Evolutionary conservation across 2,888 invertebrate species (phyloP).

Genomic region (Caenorhabditis angaria): DNA sequence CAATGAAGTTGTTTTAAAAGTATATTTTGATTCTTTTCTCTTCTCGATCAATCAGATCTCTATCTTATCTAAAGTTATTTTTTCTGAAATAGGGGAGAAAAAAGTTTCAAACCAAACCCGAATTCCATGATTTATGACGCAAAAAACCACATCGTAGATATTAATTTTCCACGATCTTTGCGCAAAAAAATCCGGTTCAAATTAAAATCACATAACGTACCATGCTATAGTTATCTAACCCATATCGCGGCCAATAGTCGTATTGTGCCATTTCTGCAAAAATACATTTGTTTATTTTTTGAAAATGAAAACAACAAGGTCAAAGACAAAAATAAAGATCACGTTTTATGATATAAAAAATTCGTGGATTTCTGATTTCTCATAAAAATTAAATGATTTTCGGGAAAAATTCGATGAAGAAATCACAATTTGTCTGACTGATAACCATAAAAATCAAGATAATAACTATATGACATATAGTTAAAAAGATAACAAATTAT

Average conservation of each 20-base stretch:
- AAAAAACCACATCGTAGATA: not conserved
- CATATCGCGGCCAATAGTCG: slow-evolving; percentile 69
- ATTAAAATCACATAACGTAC: slow-evolving; percentile 15
- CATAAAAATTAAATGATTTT: no score
- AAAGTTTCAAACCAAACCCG: no score
- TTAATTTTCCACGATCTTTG: not conserved
- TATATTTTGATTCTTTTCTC: no score
- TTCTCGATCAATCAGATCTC: no score
- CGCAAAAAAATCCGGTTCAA: not conserved
- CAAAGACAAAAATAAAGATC: no score
- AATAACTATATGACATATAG: slow-evolving; percentile 30
- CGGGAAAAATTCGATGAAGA: no score
- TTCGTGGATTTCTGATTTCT: no score
- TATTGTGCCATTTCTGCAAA: slow-evolving; percentile 63
- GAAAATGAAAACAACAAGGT: no score
- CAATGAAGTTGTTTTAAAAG: not conserved
- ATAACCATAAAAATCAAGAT: not conserved
- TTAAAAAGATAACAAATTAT: no score
- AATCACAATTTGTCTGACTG: not conserved
- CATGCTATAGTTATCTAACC: slow-evolving; percentile 83
- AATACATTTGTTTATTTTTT: not conserved
- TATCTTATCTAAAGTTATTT: no score
- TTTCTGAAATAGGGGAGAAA: not conserved
- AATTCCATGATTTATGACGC: not conserved
- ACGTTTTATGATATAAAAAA: no score